Conservation (phyloP, 2,797 vertebrate genomes). For the Limnodromus scolopaceus region DNA sequence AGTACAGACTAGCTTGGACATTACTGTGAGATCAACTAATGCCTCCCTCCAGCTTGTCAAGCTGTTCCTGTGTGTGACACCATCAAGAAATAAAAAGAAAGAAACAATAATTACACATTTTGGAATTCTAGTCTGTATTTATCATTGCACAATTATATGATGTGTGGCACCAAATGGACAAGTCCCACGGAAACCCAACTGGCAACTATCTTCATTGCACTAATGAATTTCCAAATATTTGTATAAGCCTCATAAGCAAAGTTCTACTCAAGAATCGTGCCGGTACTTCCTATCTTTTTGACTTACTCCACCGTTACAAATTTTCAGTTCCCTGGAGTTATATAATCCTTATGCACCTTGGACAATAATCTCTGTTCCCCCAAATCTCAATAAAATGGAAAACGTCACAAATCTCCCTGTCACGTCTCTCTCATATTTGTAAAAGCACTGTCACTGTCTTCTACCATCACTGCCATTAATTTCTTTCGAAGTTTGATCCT, state of each 20-base stretch:
- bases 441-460: neutral
- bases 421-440: neutral
- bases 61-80: neutral
- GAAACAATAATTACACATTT: neutral
- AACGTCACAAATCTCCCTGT: neutral
- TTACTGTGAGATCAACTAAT: neutral
- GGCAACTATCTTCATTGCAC: neutral
- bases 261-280: neutral
- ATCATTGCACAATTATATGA: fast-evolving
- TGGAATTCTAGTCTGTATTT: neutral
- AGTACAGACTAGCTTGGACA: neutral
- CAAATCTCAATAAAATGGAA: neutral
- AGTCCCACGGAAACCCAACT: neutral
- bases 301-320: neutral
- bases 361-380: neutral
- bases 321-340: neutral
- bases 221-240: neutral
- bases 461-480: neutral
- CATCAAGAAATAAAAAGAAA: neutral
- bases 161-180: neutral
- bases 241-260: neutral
- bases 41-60: neutral
- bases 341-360: neutral
- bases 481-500: slow-evolving; percentile 1
- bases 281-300: neutral